Evolutionary conservation across 2,888 invertebrate species (phyloP), one percentile per base, ranked within the genome.

Genomic region (Desoria tigrina): DNA sequence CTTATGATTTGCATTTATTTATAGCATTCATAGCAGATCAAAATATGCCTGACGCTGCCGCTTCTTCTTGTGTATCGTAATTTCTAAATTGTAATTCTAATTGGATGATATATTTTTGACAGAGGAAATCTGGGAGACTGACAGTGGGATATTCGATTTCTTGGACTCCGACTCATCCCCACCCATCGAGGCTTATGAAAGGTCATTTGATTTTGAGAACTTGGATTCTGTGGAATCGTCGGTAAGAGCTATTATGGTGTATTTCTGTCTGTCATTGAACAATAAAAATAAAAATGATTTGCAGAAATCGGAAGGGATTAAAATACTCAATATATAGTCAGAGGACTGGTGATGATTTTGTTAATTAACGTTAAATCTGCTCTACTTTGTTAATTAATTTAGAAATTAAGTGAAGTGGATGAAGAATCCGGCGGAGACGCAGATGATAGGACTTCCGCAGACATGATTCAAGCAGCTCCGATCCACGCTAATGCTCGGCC

Each of bases 381-480:
- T 18, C 9, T 18, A 16, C n/a, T n/a, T 32, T 32, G 32, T 32
- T 32, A 32, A 7, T 32, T 32, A 32, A 32, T 32, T 32, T 21
- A 45, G 45, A 6, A 4, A 45, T 45, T 21, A 45, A 45, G 7
- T 21, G 18, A 45, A 45, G n/a, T 45, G 21, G 45, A 45, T 21
- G 45, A 45, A 21, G 45, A 45, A 6, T 45, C 45, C 18, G n/a
- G 45, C 16, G 21, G 45, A 45, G 45, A 45, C 45, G 21, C 45
- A 45, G 45, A 45, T 45, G 45, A 45, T 27, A 55, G 27, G 28
- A 55, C 32, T 55, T 23, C 65, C 77, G 81, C 81, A 78, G 84
- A 84, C 77, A 86, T 86, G 86, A 85, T 86, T 80, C 86, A 86
- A 80, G 85, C 86, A 72, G 83, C 86, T 72, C 85, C 85, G 75